Base-by-base conservation (phyloP, 2,113 vertebrate species). In the Pteropus alecto region DNA sequence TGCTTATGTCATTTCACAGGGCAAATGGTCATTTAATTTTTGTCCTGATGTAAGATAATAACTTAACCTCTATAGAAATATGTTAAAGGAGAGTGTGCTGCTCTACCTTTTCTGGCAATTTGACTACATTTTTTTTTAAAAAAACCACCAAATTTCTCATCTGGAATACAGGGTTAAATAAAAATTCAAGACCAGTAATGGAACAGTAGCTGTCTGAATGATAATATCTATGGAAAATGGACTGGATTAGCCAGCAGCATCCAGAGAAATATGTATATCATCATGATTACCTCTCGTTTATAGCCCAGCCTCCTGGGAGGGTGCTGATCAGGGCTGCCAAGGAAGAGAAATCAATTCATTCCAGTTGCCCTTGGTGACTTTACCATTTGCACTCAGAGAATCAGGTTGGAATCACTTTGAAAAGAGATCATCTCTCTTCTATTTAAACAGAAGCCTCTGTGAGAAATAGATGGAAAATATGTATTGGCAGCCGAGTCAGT, bases 331-430 rank as follows among this genome's bases (percentile, higher is more conserved):
- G 12, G 70, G 35, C 79, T 71, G 90, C 90, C 70, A 33, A 38
- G 87, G 73, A 68, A 56, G 33, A 97, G 81, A 88, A 95, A 97
- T 97, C 95, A 95, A 96, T 96, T 96, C 94, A 95, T 84, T 95
- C 91, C 83, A 88, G 96, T 89, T 97, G 96, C 89, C 83, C 48
- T 61, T 81, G 90, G 96, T 87, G 96, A 97, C 95, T 98, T 96
- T 73, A 93, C 78, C 88, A 87, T 54, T 83, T 94, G 91, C 48
- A 68, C 93, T 96, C 90, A 6, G 33, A 96, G 95, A 98, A 94
- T 90, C 41, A 61, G 81, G 90, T 88, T 95, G 48, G 84, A 92
- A 93, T 95, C 84, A 76, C 74, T 97, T 48, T 90, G 76, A 97
- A 97, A 90, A 96, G 87, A 96, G 81, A 78, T 86, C n/a, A 10